Evolutionary conservation across 2,113 vertebrate species (phyloP).

Genomic region (Raja brachyura): DNA sequence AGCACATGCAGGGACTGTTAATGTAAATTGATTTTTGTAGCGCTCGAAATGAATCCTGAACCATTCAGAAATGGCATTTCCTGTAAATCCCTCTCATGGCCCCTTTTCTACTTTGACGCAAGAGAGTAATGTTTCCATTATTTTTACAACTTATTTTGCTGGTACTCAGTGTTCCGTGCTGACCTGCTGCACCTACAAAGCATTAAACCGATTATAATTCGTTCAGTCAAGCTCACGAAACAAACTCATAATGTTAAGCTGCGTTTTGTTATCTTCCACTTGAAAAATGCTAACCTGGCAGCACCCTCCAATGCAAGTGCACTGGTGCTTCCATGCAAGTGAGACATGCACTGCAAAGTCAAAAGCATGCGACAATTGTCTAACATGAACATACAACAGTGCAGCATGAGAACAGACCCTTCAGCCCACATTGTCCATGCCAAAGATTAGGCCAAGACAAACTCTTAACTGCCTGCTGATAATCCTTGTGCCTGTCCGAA

Average conservation of each 20-base stretch:
- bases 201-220: neutral
- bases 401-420: too few relatives aligned
- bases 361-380: too few relatives aligned
- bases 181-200: neutral
- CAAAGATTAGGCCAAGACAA: too few relatives aligned
- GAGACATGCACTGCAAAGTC: neutral
- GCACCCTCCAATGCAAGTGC: neutral
- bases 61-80: slow-evolving; percentile 27
- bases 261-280: neutral
- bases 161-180: neutral
- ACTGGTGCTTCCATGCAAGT: neutral
- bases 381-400: too few relatives aligned
- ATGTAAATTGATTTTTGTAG: slow-evolving; percentile 25
- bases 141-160: slow-evolving; percentile 8
- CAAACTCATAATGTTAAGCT: neutral
- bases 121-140: neutral
- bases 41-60: neutral
- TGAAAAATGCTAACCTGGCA: neutral
- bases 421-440: too few relatives aligned
- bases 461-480: too few relatives aligned
- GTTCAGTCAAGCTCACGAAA: neutral
- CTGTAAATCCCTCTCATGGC: slow-evolving; percentile 15
- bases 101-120: neutral
- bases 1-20: neutral
- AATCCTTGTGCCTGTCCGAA: too few relatives aligned